Evolutionary conservation across 2,113 vertebrate species (phyloP), one percentile per base, ranked within the genome.

Genomic region (Irena cyanogastra): DNA sequence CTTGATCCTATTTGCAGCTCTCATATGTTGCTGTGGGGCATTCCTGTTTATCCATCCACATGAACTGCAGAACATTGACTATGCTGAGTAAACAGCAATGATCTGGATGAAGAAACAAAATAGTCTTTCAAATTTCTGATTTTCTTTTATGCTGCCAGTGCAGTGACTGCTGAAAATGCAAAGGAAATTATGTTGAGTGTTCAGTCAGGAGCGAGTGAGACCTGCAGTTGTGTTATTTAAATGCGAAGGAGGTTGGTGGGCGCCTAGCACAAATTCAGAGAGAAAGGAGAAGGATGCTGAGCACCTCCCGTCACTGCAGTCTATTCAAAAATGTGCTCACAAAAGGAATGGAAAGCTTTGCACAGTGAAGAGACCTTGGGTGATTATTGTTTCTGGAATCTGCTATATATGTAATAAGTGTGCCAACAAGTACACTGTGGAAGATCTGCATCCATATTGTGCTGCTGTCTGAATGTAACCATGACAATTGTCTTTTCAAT

Each of bases 101-200:
- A 91, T 84, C 53, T 69, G 87, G 93, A 93, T 79, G 56, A 84
- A 94, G 79, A 93, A 94, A 92, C 54, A 92, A 96, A 93, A 85
- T 2, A 9, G 69, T 92, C 28, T 70, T 96, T 97, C 79, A 95
- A 61, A 92, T 89, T 90, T 61, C 64, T 94, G 84, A 90, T 94
- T 95, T 93, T 78, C 76, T 90, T 53, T 91, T 53, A 84, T 93
- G 89, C 68, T 96, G 61, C 37, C 52, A 57, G 39, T 66, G 39
- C 57, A 79, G 39, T 0, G 4, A 64, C 52, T 77, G 59, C 57
- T 88, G 54, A 93, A 97, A 98, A 97, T n/a, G 93, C 70, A 85
- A 92, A 86, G n/a, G 21, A 95, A 95, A 87, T 93, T 28, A 53
- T 70, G 61, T 16, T 91, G 60, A 66, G n/a, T 50, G 35, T 70